A percentile compares a stretch with the other conserved stretches of the same genome.
These are phyloP conservation scores for Gopherus flavomarginatus DNA, from an alignment of 2,113 vertebrate genomes.

Conservation along the genomic window DNA sequence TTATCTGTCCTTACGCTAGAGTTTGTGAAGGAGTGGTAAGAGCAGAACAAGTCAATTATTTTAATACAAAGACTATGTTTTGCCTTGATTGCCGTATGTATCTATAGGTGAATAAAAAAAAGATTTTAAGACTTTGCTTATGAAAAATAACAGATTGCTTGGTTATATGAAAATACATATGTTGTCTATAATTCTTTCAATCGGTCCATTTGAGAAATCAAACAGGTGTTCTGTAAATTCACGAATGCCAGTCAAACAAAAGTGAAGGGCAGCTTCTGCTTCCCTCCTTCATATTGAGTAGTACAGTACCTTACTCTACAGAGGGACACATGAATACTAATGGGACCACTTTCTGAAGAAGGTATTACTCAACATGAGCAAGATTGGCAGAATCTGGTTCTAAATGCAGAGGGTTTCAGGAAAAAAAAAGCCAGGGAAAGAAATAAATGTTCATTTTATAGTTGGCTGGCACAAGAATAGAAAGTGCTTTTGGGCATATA, in stretches of 20 bases:
- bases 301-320: background rate
- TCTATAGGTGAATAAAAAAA: background rate
- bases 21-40: background rate
- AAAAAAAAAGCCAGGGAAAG: background rate
- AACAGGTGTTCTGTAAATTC: background rate
- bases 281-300: background rate
- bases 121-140: rapidly evolving
- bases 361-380: rapidly evolving
- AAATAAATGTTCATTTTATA: background rate
- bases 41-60: background rate
- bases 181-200: background rate
- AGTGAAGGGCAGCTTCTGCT: background rate
- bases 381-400: rapidly evolving
- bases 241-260: background rate
- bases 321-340: background rate
- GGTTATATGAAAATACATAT: background rate
- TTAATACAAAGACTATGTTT: background rate
- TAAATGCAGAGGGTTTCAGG: background rate
- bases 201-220: background rate
- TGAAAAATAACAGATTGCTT: background rate
- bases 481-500: background rate
- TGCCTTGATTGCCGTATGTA: background rate
- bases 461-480: background rate
- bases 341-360: background rate
- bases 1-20: background rate